A percentile compares a stretch with the other conserved stretches of the same genome.
Conservation (phyloP, 2,888 invertebrate genomes). For the Trissoscelio sp. region DNA sequence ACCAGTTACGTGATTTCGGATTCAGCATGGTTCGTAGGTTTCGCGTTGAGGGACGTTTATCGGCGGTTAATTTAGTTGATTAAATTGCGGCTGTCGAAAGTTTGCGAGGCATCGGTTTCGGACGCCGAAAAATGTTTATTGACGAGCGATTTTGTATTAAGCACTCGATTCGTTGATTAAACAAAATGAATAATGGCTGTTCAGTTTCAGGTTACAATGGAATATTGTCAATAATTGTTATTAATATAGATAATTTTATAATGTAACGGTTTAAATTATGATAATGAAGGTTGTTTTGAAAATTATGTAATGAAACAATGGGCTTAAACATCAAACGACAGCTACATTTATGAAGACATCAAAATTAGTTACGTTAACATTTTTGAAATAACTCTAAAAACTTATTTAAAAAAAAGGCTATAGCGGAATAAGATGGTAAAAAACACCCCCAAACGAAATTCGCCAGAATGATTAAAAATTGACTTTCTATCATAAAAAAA, state of each 20-base stretch:
- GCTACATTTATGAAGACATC: too few relatives aligned
- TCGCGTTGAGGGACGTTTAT: neutral
- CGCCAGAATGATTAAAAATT: too few relatives aligned
- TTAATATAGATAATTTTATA: neutral
- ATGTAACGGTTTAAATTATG: neutral
- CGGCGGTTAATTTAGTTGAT: conserved; percentile 19
- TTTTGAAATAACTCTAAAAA: too few relatives aligned
- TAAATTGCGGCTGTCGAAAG: conserved; percentile 1
- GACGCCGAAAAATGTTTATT: conserved; percentile 10
- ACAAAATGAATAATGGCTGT: neutral
- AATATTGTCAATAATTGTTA: neutral
- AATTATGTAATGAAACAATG: too few relatives aligned
- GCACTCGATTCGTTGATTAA: neutral
- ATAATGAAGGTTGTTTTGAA: neutral
- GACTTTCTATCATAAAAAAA: too few relatives aligned
- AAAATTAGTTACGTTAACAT: too few relatives aligned
- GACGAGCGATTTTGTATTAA: conserved; percentile 1
- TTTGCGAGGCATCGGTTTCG: neutral
- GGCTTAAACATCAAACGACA: too few relatives aligned
- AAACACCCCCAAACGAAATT: too few relatives aligned
- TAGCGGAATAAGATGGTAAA: too few relatives aligned
- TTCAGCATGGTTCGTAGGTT: neutral
- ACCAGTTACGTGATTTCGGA: neutral
- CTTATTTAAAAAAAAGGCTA: too few relatives aligned
- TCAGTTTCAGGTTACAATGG: neutral